Evolutionary conservation across 2,113 vertebrate genomes (phyloP).

Genomic region (Holacanthus passer): DNA sequence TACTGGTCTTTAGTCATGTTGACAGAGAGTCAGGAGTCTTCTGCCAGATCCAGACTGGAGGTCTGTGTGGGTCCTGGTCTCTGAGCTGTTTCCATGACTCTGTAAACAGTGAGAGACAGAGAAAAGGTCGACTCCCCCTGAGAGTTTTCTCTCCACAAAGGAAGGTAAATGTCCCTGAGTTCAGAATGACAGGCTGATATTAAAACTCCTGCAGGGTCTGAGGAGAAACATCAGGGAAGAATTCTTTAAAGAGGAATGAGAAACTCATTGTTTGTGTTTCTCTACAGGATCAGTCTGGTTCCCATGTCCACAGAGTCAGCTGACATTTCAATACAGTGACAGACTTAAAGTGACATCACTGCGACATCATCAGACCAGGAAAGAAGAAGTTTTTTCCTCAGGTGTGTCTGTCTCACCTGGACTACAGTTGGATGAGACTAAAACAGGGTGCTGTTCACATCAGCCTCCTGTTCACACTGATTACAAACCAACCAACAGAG

Average conservation of each 20-base stretch:
- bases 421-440: too few relatives aligned
- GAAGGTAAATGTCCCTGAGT: slow-evolving; percentile 53
- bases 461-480: too few relatives aligned
- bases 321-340: not conserved
- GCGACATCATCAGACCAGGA: not conserved
- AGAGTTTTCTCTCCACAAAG: slow-evolving; percentile 58
- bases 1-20: not conserved
- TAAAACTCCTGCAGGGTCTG: slow-evolving; percentile 43
- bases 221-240: not conserved
- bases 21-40: not conserved
- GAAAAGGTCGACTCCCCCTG: slow-evolving; percentile 54
- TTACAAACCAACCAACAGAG: too few relatives aligned
- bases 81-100: slow-evolving; percentile 63
- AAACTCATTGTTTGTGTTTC: slow-evolving; percentile 1
- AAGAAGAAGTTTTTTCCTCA: too few relatives aligned
- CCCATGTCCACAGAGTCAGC: not conserved
- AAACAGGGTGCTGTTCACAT: too few relatives aligned
- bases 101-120: not conserved
- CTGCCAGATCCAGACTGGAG: not conserved
- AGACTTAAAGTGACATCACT: not conserved
- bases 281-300: not conserved
- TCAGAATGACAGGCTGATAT: slow-evolving; percentile 67
- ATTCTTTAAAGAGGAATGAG: too few relatives aligned
- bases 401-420: too few relatives aligned
- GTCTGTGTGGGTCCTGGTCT: slow-evolving; percentile 28